These are phyloP conservation scores for Acanthiza pusilla DNA, from an alignment of 2,797 vertebrate genomes.

Conservation along the genomic window DNA sequence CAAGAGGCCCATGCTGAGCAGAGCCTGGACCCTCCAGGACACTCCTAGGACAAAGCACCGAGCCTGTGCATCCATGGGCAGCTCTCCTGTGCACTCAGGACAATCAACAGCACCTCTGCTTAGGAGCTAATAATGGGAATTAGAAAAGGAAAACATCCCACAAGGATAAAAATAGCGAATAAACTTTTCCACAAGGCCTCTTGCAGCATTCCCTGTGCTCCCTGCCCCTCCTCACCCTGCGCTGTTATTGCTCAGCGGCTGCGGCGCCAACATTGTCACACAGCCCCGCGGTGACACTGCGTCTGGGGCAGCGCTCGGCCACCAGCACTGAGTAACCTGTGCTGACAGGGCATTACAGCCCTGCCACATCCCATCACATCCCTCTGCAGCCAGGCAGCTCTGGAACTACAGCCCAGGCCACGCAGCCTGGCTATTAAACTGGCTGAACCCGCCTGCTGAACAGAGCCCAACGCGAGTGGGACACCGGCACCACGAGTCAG, in stretches of 20 bases:
- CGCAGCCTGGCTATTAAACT: conserved; percentile 62
- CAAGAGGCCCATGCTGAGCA: background rate
- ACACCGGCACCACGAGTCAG: background rate
- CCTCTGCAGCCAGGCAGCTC: conserved; percentile 62
- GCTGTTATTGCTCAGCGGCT: conserved; percentile 61
- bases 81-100: background rate
- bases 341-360: conserved; percentile 79
- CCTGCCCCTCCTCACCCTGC: conserved; percentile 56
- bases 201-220: conserved; percentile 20
- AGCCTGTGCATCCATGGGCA: background rate
- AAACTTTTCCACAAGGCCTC: background rate
- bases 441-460: conserved; percentile 59
- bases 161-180: background rate
- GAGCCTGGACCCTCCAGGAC: background rate
- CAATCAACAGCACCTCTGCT: background rate
- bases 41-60: background rate
- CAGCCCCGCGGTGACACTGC: conserved; percentile 59
- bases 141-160: background rate
- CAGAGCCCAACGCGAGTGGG: conserved; percentile 4
- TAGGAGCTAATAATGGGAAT: background rate
- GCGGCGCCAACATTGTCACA: conserved; percentile 66
- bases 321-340: conserved; percentile 67
- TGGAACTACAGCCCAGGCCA: conserved; percentile 53
- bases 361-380: conserved; percentile 79
- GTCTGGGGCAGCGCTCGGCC: conserved; percentile 68